These are phyloP conservation scores for Allophyes oxyacanthae DNA, from an alignment of 2,888 invertebrate genomes.

Conservation along the genomic window DNA sequence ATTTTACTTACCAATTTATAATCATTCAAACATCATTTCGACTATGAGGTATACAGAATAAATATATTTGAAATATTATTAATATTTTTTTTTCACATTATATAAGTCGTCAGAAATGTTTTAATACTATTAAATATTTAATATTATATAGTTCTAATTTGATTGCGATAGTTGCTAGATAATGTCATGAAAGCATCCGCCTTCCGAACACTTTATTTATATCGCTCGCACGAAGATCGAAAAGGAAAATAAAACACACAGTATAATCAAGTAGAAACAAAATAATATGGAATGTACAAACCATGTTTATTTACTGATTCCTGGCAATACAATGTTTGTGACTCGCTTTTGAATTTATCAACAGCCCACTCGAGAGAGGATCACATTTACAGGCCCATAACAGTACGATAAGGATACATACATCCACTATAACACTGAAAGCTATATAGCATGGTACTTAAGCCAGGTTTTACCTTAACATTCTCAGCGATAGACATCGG, in stretches of 20 bases:
- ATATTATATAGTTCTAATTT: conserved; percentile 71
- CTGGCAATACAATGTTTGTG: conserved; percentile 89
- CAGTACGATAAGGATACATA: conserved; percentile 75
- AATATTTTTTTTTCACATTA: conserved; percentile 70
- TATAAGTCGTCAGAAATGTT: conserved; percentile 82
- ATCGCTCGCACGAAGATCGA: conserved; percentile 75
- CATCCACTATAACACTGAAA: conserved; percentile 84
- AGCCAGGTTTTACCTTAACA: conserved; percentile 83
- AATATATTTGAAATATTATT: conserved; percentile 81
- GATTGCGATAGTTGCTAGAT: conserved; percentile 74
- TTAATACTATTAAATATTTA: conserved; percentile 63
- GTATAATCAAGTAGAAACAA: conserved; percentile 90
- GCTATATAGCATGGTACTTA: conserved; percentile 77
- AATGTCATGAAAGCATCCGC: conserved; percentile 79
- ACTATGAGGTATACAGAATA: conserved; percentile 88
- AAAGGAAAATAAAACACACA: conserved; percentile 87
- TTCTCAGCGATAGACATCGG: conserved; percentile 75
- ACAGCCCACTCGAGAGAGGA: conserved; percentile 69
- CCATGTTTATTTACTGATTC: conserved; percentile 92
- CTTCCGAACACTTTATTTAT: conserved; percentile 68
- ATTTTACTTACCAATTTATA: conserved; percentile 88
- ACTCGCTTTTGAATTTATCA: conserved; percentile 75
- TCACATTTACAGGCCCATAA: conserved; percentile 69
- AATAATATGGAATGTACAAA: conserved; percentile 95
- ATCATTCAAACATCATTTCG: conserved; percentile 88